A percentile compares a stretch with the other conserved stretches of the same genome.
Conservation (phyloP, 2,888 invertebrate genomes). For the Hypena proboscidalis region DNA sequence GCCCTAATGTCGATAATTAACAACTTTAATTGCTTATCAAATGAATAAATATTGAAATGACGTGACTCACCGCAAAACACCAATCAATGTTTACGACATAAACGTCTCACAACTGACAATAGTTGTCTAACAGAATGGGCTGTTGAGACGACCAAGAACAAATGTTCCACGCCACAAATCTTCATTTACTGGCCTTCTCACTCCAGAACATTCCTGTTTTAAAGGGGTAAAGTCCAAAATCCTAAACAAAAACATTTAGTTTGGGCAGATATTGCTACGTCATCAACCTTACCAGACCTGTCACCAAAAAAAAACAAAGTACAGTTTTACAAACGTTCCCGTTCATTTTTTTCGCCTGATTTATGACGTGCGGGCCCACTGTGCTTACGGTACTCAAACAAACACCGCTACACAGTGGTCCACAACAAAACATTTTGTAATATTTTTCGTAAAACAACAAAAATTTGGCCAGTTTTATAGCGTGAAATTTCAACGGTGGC, state of each 20-base stretch:
- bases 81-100: constrained; percentile 10
- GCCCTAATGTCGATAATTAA: no score
- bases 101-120: constrained; percentile 45
- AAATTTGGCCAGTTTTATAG: constrained; percentile 63
- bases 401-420: constrained; percentile 63
- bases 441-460: constrained; percentile 71
- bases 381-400: constrained; percentile 63
- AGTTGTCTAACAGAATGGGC: constrained; percentile 43
- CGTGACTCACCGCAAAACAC: constrained; percentile 13
- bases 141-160: constrained; percentile 48
- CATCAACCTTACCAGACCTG: constrained; percentile 39
- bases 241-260: neutral
- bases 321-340: constrained; percentile 79
- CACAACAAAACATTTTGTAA: constrained; percentile 51
- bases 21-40: no score
- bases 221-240: constrained; percentile 10
- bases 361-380: constrained; percentile 73
- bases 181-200: neutral
- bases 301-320: constrained; percentile 55
- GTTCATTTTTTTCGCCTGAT: constrained; percentile 74
- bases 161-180: constrained; percentile 36
- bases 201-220: neutral
- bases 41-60: constrained; percentile 3
- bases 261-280: constrained; percentile 51
- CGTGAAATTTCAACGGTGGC: constrained; percentile 72